Base-by-base conservation (phyloP, 2,113 vertebrate species). In the Archocentrus centrarchus region DNA sequence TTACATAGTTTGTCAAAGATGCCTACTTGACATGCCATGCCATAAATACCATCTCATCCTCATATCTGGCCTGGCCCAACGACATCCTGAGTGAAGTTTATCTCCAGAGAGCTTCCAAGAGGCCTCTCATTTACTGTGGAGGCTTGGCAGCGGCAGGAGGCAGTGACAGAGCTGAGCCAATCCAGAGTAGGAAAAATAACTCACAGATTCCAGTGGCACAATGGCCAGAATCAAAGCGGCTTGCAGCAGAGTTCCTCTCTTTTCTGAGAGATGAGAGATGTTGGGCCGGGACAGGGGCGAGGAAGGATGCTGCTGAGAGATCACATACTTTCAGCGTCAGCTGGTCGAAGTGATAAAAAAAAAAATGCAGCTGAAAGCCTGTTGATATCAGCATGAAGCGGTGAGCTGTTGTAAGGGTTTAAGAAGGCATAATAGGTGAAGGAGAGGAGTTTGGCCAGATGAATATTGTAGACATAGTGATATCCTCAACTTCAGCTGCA, bases 11-110 rank as follows among this genome's bases (percentile, higher is more conserved):
- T 32, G 77, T 44, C 86, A 86, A 80, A 86, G 82, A 89, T 86
- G 82, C 79, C 88, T 92, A 66, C 92, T 95, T 86, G 73, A 92
- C 92, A 87, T 93, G 89, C 89, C 93, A 92, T 93, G 88, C 87
- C 92, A 90, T 70, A 89, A 92, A 95, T 95, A 86, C 87, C 90
- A 70, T 77, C 77, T 83, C 39, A 22, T 86, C 78, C 32, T 83
- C 70, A 18, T 92, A 92, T 94, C 92, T 92, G 88, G 82, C 66
- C 60, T 50, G 82, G 83, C 64, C 57, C 75, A 39, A 18, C 68
- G 59, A 86, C 82, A 87, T 80, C 59, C 66, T 73, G 59, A 73
- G 76, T 87, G 75, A 87, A 84, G 75, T 91, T 93, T 93, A 94
- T 95, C 93, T 93, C 77, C 59, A 53, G 62, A 88, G 84, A 66